These are phyloP conservation scores for Cettia cetti DNA, from an alignment of 2,113 vertebrate species.

Conservation along the genomic window DNA sequence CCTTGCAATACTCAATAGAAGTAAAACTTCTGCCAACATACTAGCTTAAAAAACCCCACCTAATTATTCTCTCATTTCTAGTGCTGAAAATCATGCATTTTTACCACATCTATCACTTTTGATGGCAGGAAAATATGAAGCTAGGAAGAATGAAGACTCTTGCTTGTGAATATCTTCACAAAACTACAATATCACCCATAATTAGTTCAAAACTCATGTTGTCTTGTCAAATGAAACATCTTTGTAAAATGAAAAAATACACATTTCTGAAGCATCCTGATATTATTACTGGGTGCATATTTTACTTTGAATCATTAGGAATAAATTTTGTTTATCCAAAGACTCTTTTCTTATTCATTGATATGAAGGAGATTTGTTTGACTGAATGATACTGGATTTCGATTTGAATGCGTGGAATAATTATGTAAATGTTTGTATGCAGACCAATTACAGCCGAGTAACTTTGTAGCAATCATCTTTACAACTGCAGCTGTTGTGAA, in stretches of 20 bases:
- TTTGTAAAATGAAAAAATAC: not conserved
- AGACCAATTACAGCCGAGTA: not conserved
- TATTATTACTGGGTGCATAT: not conserved
- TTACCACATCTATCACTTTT: not conserved
- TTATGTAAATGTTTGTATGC: not conserved
- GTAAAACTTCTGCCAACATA: not conserved
- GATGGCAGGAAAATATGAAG: not conserved
- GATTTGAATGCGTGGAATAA: not conserved
- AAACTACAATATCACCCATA: not conserved
- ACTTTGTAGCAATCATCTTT: not conserved
- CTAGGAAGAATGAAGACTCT: not conserved
- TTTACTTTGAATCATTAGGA: not conserved
- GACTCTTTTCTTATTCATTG: not conserved
- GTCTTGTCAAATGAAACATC: not conserved
- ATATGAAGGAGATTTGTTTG: not conserved
- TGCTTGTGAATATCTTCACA: not conserved
- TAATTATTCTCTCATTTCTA: not conserved
- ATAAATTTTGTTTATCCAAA: not conserved
- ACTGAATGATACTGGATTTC: not conserved
- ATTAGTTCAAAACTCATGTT: not conserved
- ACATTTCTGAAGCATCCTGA: not conserved
- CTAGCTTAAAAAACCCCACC: not conserved
- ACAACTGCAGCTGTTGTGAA: not conserved
- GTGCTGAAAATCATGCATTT: not conserved
- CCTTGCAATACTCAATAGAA: not conserved